Conservation (phyloP, 1,140 invertebrate genomes). For the Bombus fervidus region DNA sequence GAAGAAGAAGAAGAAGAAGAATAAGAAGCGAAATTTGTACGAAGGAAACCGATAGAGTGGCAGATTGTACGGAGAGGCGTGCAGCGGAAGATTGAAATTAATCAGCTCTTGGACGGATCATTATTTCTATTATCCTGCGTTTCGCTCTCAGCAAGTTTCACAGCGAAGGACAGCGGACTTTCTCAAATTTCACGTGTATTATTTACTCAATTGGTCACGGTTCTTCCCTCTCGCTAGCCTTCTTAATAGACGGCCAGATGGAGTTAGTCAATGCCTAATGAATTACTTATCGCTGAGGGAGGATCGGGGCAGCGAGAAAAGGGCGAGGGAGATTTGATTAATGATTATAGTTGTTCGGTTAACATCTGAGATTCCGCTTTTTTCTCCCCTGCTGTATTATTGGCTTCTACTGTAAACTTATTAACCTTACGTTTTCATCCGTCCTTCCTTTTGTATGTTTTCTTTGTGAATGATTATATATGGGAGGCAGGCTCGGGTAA, state of each 20-base stretch:
- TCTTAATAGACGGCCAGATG: conserved; percentile 27
- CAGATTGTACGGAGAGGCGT: too few relatives aligned
- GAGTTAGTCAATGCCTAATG: conserved; percentile 44
- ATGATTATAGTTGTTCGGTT: conserved; percentile 26
- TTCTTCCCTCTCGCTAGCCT: conserved; percentile 11
- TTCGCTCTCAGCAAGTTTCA: not conserved
- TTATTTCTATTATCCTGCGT: not conserved
- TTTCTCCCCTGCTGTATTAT: not conserved
- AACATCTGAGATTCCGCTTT: conserved; percentile 18
- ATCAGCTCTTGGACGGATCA: not conserved
- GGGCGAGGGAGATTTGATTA: conserved; percentile 28
- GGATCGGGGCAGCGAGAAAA: conserved; percentile 24
- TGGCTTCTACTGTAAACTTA: not conserved
- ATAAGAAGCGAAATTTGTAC: too few relatives aligned
- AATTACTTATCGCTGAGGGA: conserved; percentile 37
- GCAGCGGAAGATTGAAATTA: not conserved
- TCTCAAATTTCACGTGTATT: conserved; percentile 27
- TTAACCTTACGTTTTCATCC: not conserved
- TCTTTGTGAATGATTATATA: not conserved
- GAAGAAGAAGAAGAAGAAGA: too few relatives aligned
- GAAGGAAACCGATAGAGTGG: too few relatives aligned
- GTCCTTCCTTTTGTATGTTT: not conserved
- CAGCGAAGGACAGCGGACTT: not conserved
- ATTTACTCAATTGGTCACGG: conserved; percentile 31
- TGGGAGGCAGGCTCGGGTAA: too few relatives aligned